These are phyloP conservation scores for Bactericera cockerelli DNA, from an alignment of 1,140 invertebrate species.

Conservation along the genomic window DNA sequence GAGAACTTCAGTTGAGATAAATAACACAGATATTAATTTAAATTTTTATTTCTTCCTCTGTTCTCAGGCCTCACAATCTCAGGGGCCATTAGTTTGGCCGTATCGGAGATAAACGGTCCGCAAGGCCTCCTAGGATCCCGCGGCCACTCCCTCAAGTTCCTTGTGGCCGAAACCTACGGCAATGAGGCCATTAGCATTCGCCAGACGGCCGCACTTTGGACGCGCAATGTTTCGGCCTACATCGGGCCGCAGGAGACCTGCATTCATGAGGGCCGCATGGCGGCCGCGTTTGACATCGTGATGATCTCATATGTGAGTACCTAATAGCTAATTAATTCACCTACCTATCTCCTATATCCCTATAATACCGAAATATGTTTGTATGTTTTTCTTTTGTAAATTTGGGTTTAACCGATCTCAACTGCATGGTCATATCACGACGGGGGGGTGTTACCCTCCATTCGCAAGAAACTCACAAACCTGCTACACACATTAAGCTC, in stretches of 20 bases:
- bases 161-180: conserved; percentile 82
- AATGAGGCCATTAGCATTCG: conserved; percentile 71
- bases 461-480: no score
- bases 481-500: no score
- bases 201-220: conserved; percentile 74
- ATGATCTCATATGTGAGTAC: conserved; percentile 67
- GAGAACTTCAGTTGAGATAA: no score
- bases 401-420: no score
- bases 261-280: conserved; percentile 83
- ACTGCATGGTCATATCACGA: no score
- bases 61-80: conserved; percentile 38
- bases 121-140: conserved; percentile 37
- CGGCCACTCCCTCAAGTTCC: conserved; percentile 58
- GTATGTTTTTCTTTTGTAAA: no score
- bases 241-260: conserved; percentile 94
- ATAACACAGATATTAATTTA: no score
- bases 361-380: no score
- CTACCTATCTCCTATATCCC: no score
- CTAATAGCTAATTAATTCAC: no score
- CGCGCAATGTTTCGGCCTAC: conserved; percentile 67
- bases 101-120: conserved; percentile 39
- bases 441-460: no score
- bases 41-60: not conserved
- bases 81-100: conserved; percentile 70
- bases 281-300: conserved; percentile 81